Evolutionary conservation across 1,140 invertebrate genomes (phyloP).

Genomic region (Zaprionus kolodkinae): DNA sequence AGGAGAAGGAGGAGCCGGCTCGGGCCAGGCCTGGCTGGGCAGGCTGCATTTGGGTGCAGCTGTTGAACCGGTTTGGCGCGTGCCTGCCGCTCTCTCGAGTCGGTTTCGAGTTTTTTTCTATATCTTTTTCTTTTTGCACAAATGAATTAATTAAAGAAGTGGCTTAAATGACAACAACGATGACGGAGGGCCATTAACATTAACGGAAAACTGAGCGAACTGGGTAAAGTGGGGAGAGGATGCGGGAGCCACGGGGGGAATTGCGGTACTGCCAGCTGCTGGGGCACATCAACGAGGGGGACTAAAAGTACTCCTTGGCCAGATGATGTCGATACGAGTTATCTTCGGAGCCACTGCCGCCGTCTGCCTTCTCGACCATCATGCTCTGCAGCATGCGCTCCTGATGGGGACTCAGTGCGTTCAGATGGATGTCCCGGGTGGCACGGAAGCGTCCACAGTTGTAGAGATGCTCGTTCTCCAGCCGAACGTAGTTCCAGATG

Average conservation of each 20-base stretch:
- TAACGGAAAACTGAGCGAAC: slow-evolving; percentile 29
- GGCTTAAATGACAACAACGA: slow-evolving; percentile 46
- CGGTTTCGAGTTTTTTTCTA: slow-evolving; percentile 11
- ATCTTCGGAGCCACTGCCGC: slow-evolving; percentile 5
- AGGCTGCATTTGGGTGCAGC: slow-evolving; percentile 71
- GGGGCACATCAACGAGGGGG: neutral
- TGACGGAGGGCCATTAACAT: slow-evolving; percentile 49
- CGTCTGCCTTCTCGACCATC: slow-evolving; percentile 57
- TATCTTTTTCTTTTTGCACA: slow-evolving; percentile 47
- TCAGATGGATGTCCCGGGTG: slow-evolving; percentile 67
- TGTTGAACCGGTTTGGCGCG: slow-evolving; percentile 77
- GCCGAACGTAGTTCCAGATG: slow-evolving; percentile 74
- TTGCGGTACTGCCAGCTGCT: neutral
- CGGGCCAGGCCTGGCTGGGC: neutral
- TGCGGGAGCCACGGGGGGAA: no score
- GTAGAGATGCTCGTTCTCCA: slow-evolving; percentile 71
- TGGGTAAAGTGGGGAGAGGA: neutral
- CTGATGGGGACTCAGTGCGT: slow-evolving; percentile 60
- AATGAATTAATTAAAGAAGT: slow-evolving; percentile 76
- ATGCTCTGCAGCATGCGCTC: slow-evolving; percentile 63
- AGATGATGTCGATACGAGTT: slow-evolving; percentile 36
- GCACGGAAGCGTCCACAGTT: slow-evolving; percentile 68
- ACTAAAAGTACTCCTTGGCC: slow-evolving; percentile 66
- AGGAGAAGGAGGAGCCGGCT: neutral
- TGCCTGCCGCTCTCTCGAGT: slow-evolving; percentile 38